These are phyloP conservation scores for Conus canariensis DNA, from an alignment of 2,888 invertebrate genomes.

Conservation along the genomic window DNA sequence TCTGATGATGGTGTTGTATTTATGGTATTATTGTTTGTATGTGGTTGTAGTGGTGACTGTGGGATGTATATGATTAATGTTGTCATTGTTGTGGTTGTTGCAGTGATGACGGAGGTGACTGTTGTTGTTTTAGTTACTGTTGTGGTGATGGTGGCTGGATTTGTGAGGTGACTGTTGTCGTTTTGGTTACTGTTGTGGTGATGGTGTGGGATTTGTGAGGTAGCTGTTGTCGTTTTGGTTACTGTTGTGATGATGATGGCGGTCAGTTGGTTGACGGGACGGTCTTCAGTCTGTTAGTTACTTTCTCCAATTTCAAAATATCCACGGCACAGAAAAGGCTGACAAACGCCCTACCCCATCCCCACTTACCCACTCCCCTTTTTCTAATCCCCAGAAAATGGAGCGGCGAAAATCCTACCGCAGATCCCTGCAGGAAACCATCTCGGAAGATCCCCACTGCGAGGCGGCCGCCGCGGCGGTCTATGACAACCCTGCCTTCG, in stretches of 20 bases:
- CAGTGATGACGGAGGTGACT: too few species aligned
- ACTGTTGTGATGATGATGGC: background rate
- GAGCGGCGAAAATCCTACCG: background rate
- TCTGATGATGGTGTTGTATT: too few species aligned
- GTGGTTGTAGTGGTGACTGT: too few species aligned
- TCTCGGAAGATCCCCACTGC: background rate
- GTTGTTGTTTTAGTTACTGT: too few species aligned
- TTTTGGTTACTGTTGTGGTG: background rate
- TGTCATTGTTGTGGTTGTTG: too few species aligned
- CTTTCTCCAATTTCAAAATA: too few species aligned
- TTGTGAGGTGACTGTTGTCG: background rate
- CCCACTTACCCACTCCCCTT: background rate
- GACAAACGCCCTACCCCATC: too few species aligned
- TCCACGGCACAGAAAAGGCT: too few species aligned
- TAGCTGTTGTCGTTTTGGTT: too few species aligned
- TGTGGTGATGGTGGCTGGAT: background rate
- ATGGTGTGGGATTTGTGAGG: background rate
- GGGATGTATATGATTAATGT: too few species aligned
- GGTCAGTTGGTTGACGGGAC: background rate
- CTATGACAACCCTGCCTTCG: conserved; percentile 11
- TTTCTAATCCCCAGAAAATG: background rate
- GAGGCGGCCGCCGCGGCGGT: background rate
- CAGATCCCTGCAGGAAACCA: background rate
- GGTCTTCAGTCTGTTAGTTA: background rate
- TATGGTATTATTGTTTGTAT: too few species aligned